These are phyloP conservation scores for Hiodon tergisus DNA, from an alignment of 2,113 vertebrate genomes.

Conservation along the genomic window DNA sequence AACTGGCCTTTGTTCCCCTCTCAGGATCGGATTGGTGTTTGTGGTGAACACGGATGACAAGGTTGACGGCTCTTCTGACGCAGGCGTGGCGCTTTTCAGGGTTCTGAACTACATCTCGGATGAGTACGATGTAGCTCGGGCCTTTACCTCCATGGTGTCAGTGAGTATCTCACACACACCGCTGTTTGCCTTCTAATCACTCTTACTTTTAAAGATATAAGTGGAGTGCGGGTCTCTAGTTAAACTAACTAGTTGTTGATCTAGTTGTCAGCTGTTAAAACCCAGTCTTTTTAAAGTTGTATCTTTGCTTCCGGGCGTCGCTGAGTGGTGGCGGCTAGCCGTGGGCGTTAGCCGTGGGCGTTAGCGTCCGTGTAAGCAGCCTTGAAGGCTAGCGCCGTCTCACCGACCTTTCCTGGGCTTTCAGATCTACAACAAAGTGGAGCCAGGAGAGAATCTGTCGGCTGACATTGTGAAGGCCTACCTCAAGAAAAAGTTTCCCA, in stretches of 20 bases:
- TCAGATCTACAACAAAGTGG: slow-evolving; percentile 78
- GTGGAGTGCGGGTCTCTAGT: no score
- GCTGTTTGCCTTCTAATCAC: no score
- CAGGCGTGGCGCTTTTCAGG: slow-evolving; percentile 82
- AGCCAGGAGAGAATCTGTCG: slow-evolving; percentile 61
- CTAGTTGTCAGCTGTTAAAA: not conserved
- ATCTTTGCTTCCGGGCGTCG: slow-evolving; percentile 14
- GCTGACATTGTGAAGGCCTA: slow-evolving; percentile 65
- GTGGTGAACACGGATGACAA: slow-evolving; percentile 77
- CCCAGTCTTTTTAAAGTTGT: slow-evolving; percentile 25
- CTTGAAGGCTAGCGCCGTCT: slow-evolving; percentile 32
- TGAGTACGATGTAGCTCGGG: slow-evolving; percentile 74
- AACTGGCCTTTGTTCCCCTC: not conserved
- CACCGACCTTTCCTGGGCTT: slow-evolving; percentile 38
- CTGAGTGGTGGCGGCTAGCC: slow-evolving; percentile 30
- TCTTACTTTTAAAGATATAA: no score
- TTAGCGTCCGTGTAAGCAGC: slow-evolving; percentile 33
- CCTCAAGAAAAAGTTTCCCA: slow-evolving; percentile 75
- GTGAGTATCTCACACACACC: slow-evolving; percentile 66
- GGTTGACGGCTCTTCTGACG: slow-evolving; percentile 73
- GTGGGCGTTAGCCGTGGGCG: slow-evolving; percentile 31
- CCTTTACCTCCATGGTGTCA: slow-evolving; percentile 71
- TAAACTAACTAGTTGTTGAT: no score
- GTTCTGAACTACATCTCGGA: slow-evolving; percentile 81
- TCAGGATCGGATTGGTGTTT: slow-evolving; percentile 94